These are phyloP conservation scores for Metallyticus violacea DNA, from an alignment of 2,888 invertebrate species.

Conservation along the genomic window DNA sequence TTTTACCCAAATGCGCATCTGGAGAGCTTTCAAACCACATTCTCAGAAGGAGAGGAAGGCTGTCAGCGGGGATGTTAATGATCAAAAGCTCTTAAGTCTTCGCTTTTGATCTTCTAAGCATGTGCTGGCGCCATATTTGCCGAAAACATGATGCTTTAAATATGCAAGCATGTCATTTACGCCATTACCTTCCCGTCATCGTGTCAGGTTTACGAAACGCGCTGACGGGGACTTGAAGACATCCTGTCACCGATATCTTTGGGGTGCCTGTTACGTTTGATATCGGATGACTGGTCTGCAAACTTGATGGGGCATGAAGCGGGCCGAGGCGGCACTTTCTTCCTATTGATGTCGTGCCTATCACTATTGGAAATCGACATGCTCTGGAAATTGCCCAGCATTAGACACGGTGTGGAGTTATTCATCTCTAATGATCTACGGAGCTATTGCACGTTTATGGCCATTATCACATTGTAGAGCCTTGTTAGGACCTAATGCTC, in stretches of 20 bases:
- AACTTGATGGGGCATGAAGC: background rate
- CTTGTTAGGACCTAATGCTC: background rate
- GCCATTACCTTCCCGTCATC: background rate
- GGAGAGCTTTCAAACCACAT: background rate
- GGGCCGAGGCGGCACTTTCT: background rate
- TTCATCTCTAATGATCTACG: too few species aligned
- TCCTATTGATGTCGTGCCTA: background rate
- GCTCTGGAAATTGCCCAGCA: background rate
- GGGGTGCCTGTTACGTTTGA: background rate
- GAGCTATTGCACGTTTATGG: background rate
- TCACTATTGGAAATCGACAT: background rate
- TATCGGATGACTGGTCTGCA: background rate
- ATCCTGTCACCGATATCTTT: too few species aligned
- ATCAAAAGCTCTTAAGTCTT: background rate
- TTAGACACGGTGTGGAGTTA: background rate
- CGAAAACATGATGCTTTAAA: background rate
- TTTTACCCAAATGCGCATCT: too few species aligned
- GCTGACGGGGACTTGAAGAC: background rate
- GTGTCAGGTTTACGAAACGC: background rate
- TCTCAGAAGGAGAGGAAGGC: too few species aligned
- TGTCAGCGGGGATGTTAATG: background rate
- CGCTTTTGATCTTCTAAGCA: background rate
- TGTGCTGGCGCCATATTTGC: background rate
- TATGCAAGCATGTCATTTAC: background rate
- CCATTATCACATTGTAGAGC: background rate